Conservation (phyloP, 2,113 vertebrate genomes). For the Zootoca vivipara region DNA sequence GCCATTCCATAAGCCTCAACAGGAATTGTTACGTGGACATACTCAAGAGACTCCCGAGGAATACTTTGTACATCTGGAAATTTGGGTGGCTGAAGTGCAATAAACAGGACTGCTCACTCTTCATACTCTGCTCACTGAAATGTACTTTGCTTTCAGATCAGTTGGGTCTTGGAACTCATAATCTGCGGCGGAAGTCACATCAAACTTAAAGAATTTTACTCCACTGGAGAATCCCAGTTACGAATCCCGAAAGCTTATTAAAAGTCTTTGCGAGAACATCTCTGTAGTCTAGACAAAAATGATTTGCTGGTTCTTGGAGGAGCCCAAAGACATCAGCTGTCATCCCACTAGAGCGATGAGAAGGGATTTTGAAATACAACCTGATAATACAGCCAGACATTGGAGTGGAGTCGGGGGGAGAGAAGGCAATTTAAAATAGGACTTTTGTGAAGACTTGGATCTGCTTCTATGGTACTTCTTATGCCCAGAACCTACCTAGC, state of each 20-base stretch:
- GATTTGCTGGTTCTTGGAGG: slow-evolving; percentile 31
- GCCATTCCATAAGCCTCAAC: too few species aligned
- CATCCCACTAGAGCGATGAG: slow-evolving; percentile 26
- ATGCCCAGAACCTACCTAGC: background rate
- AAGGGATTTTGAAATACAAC: slow-evolving; percentile 27
- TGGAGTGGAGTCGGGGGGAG: background rate
- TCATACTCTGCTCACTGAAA: background rate
- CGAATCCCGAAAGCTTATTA: slow-evolving; percentile 26
- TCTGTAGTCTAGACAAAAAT: slow-evolving; percentile 31
- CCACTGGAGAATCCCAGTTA: too few species aligned
- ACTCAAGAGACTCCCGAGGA: too few species aligned
- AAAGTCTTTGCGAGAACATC: slow-evolving; percentile 30
- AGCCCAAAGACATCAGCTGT: slow-evolving; percentile 33
- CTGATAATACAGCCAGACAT: slow-evolving; percentile 16
- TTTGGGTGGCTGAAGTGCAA: background rate
- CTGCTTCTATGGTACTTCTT: background rate
- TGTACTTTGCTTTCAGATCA: background rate
- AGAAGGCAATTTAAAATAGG: slow-evolving; percentile 13
- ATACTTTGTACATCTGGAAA: background rate
- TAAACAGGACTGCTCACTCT: background rate
- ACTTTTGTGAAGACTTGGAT: background rate
- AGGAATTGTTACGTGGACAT: background rate
- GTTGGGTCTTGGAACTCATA: background rate
- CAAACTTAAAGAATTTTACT: background rate
- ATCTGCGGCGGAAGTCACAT: background rate